Base-by-base conservation (phyloP, 2,888 invertebrate genomes). In the Lypha dubia region DNA sequence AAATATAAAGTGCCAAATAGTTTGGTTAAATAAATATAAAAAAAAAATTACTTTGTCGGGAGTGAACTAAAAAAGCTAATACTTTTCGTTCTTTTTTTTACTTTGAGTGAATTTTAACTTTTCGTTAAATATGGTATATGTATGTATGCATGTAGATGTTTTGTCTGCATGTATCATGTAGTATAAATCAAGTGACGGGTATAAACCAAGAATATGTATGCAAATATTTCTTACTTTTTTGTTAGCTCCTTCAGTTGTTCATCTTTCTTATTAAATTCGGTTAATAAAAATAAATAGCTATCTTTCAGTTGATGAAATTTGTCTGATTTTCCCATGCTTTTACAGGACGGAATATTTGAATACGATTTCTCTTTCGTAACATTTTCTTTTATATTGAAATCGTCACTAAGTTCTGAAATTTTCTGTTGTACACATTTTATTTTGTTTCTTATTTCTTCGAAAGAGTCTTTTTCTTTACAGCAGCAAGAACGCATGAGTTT, bases 241-340 rank as follows among this genome's bases (percentile, higher is more conserved):
- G 90, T 88, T 41, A 91, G 70, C 63, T 91, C 89, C 63, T 91
- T 91, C 63, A 91, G 87, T 82, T 92, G 89, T 35, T 88, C 89
- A 56, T 92, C 91, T 84, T 92, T 92, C 41, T 89, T 89, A 68
- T 88, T 88, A 77, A 88, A 91, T 63, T 90, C 90, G 0, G 88
- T 87, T 7, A 92, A 73, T 15, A 92, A 87, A 41, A 90, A 88
- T 9, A 90, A 88, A 65, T 92, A 92, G 76, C 91, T 91, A 11
- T 90, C 89, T 84, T 91, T 92, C 62, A 92, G 87, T 62, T 90
- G 90, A 24, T 89, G 87, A 32, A 89, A 87, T 79, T 90, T 87
- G 44, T 89, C 89, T 0, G 88, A 62, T 68, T 90, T 90, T 67
- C 87, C 87, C 8, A 86, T 87, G 6, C 88, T 87, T 38, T 90